Percentiles rank a stretch among this genome's conserved stretches.
Evolutionary conservation across 2,797 vertebrate species (phyloP).

Genomic region (Fratercula arctica): DNA sequence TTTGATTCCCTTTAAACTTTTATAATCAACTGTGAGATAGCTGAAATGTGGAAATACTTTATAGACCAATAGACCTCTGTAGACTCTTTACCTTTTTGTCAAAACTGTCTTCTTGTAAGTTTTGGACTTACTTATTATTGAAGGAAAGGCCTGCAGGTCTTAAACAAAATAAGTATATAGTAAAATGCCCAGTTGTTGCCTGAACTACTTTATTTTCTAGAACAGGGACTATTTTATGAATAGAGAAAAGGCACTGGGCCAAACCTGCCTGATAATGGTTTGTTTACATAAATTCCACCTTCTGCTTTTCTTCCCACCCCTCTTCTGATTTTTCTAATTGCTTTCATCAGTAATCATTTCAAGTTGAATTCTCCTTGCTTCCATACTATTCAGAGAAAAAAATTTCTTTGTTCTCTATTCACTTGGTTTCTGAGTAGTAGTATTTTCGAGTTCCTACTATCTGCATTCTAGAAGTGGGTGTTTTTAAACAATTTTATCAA

Average conservation of each 20-base stretch:
- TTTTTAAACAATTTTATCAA: background rate
- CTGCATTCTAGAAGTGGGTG: background rate
- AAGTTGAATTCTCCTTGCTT: background rate
- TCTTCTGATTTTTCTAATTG: background rate
- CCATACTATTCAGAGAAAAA: too few relatives aligned
- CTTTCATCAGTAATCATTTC: background rate
- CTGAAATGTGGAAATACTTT: background rate
- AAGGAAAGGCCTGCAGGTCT: background rate
- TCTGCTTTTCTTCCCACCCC: background rate
- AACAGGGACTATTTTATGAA: background rate
- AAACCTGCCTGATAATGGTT: background rate
- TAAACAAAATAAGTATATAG: background rate
- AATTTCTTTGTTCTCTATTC: background rate
- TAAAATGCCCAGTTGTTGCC: background rate
- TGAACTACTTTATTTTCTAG: background rate
- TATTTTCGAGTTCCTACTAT: background rate
- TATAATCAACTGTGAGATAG: background rate
- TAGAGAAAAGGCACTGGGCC: background rate
- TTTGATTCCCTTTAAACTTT: constrained; percentile 26
- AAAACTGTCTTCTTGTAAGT: constrained; percentile 7
- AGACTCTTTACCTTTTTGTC: constrained; percentile 7
- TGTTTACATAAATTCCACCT: background rate
- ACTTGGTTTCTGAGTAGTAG: background rate
- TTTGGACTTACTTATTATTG: background rate
- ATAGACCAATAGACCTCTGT: background rate